Evolutionary conservation across 2,888 invertebrate genomes (phyloP).

Genomic region (Tethea ocularis): DNA sequence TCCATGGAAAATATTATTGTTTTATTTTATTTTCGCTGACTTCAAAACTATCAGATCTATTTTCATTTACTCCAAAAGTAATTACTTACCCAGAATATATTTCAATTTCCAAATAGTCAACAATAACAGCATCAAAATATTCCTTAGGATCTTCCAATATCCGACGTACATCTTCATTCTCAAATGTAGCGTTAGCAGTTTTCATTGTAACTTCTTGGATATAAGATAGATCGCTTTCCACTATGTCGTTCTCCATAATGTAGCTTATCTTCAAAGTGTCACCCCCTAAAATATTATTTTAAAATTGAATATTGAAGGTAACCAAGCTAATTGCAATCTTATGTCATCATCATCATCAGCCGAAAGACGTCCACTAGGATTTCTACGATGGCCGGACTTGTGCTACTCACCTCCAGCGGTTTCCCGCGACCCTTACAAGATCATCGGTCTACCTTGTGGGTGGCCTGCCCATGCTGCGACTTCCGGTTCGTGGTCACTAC

Average conservation of each 20-base stretch:
- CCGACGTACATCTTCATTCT: slow-evolving; percentile 18
- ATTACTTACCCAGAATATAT: slow-evolving; percentile 28
- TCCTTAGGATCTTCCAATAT: slow-evolving; percentile 25
- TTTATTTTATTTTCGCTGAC: no score
- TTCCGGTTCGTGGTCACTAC: no score
- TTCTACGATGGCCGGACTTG: no score
- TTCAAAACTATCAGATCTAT: no score
- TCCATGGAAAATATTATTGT: no score
- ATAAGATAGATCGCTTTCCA: background rate
- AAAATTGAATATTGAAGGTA: no score
- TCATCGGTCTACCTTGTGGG: no score
- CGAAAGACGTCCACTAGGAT: no score
- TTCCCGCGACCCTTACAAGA: no score
- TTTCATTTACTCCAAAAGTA: background rate
- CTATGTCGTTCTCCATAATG: slow-evolving; percentile 5
- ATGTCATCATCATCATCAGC: no score
- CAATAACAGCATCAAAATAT: slow-evolving; percentile 29
- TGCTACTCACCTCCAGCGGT: no score
- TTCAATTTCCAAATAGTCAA: slow-evolving; percentile 30
- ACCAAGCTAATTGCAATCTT: background rate
- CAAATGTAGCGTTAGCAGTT: slow-evolving; percentile 8
- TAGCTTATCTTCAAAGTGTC: slow-evolving; percentile 2
- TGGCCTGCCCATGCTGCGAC: no score
- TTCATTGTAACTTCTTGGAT: slow-evolving; percentile 10
- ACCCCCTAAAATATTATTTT: background rate